A percentile compares a stretch with the other conserved stretches of the same genome.
Conservation (phyloP, 1,140 invertebrate species). For the Diachasmimorpha longicaudata region DNA sequence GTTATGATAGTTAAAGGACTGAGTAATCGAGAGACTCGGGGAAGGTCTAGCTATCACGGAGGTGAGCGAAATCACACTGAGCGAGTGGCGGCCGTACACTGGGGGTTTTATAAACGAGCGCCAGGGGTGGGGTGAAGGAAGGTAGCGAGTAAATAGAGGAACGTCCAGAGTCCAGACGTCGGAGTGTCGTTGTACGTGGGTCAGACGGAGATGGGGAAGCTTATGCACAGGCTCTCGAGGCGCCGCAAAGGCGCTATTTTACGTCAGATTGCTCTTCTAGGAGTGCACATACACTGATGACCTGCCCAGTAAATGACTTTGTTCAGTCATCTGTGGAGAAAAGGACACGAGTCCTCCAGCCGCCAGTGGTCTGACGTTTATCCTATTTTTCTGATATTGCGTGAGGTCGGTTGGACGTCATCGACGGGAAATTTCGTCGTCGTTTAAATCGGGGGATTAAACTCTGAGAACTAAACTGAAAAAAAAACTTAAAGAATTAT, state of each 20-base stretch:
- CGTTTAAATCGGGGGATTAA: too few relatives aligned
- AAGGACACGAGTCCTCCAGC: neutral
- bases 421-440: too few relatives aligned
- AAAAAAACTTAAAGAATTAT: too few relatives aligned
- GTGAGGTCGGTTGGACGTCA: too few relatives aligned
- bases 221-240: neutral
- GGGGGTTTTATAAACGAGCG: neutral
- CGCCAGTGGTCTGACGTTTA: neutral
- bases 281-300: neutral
- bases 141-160: neutral
- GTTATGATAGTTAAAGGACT: neutral
- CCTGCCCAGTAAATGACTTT: neutral
- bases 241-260: neutral
- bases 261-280: neutral
- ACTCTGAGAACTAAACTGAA: too few relatives aligned
- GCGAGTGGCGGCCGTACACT: neutral
- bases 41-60: neutral
- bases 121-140: neutral
- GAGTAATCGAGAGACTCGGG: too few relatives aligned
- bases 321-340: neutral
- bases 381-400: too few relatives aligned
- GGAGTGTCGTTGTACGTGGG: neutral
- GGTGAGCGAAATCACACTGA: neutral
- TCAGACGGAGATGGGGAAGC: neutral
- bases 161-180: neutral